These are phyloP conservation scores for Ametastegia equiseti DNA, from an alignment of 2,888 invertebrate species.

Conservation along the genomic window DNA sequence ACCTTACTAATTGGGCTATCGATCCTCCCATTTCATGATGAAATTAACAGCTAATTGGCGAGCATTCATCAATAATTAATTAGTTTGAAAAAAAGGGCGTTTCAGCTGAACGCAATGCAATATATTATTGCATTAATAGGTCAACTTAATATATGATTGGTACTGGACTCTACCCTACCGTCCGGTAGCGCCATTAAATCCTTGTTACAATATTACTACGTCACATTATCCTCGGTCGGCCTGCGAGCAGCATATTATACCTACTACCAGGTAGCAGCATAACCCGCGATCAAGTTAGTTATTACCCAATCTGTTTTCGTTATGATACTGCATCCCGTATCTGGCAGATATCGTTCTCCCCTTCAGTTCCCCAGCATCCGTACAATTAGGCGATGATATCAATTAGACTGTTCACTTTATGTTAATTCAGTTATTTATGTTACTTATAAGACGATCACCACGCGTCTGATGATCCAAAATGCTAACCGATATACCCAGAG, in stretches of 20 bases:
- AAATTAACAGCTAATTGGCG: constrained; percentile 9
- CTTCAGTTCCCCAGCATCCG: background rate
- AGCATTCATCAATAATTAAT: constrained; percentile 35
- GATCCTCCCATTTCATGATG: background rate
- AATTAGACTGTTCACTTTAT: constrained; percentile 14
- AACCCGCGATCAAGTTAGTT: constrained; percentile 50
- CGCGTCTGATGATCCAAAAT: background rate
- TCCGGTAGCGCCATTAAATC: constrained; percentile 47
- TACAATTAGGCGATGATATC: constrained; percentile 36
- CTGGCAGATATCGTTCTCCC: constrained; percentile 23
- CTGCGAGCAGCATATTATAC: constrained; percentile 24
- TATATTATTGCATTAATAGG: constrained; percentile 42
- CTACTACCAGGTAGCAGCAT: constrained; percentile 41
- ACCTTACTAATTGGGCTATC: background rate
- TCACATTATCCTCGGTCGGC: constrained; percentile 37
- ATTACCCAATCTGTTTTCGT: constrained; percentile 50
- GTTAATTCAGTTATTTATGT: constrained; percentile 3
- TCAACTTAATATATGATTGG: constrained; percentile 45
- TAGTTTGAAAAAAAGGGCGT: constrained; percentile 14
- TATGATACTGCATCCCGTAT: constrained; percentile 30
- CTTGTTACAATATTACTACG: constrained; percentile 42
- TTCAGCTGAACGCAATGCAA: background rate
- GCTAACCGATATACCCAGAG: background rate
- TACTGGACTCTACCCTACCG: constrained; percentile 20
- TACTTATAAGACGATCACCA: background rate